Percentiles rank a stretch among this genome's conserved stretches.
Evolutionary conservation across 2,113 vertebrate species (phyloP).

Genomic region (Rhynchomys soricoides): DNA sequence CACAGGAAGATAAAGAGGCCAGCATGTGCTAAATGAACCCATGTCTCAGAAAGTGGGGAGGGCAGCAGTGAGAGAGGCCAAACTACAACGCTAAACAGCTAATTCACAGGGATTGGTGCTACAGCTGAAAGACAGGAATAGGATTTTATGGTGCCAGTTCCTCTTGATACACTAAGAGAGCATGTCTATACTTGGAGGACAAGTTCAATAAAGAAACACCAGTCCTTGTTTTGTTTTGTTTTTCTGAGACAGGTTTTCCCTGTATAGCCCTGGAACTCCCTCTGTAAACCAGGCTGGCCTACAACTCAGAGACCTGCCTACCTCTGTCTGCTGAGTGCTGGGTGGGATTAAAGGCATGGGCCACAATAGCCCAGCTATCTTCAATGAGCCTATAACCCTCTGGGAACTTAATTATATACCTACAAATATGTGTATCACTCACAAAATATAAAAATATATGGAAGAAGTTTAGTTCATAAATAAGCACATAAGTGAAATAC

Average conservation of each 20-base stretch:
- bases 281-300: no score
- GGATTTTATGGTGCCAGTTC: neutral
- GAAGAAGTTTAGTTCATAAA: neutral
- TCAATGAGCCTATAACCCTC: neutral
- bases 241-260: no score
- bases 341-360: no score
- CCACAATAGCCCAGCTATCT: neutral
- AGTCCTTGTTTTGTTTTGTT: no score
- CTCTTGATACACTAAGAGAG: neutral
- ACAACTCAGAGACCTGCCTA: neutral
- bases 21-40: neutral
- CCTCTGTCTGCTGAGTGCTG: no score
- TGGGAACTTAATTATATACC: neutral
- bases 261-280: no score
- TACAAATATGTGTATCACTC: neutral
- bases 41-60: no score
- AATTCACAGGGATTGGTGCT: neutral
- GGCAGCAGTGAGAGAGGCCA: neutral
- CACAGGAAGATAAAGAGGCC: neutral
- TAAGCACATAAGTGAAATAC: constrained; percentile 27
- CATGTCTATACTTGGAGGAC: neutral
- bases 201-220: neutral
- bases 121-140: neutral
- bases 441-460: neutral
- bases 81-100: neutral